Percentiles rank a stretch among this genome's conserved stretches.
Conservation (phyloP, 2,797 vertebrate species). For the Sciurus carolinensis region DNA sequence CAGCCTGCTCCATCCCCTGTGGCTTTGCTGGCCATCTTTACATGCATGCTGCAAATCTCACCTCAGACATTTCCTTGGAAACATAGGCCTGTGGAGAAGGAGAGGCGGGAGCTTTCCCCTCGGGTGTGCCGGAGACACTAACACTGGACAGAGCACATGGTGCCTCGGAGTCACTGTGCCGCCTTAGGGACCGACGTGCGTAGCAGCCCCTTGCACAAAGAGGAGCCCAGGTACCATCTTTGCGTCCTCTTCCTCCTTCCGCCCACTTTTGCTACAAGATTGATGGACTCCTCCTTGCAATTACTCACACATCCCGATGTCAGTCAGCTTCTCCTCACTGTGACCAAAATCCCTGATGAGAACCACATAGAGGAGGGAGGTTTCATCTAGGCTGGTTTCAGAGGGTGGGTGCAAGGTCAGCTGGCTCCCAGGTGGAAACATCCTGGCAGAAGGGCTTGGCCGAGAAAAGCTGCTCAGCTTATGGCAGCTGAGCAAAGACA, state of each 20-base stretch:
- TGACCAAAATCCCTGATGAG: no score
- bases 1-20: background rate
- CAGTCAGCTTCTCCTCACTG: no score
- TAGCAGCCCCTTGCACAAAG: background rate
- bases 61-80: background rate
- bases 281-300: background rate
- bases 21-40: background rate
- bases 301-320: accelerated
- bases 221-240: background rate
- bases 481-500: no score
- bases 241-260: background rate
- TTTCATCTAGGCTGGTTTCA: no score
- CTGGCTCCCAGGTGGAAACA: no score
- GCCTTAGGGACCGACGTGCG: background rate
- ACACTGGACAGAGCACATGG: accelerated
- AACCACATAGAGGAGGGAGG: no score
- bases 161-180: accelerated
- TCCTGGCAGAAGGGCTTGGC: no score
- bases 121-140: background rate
- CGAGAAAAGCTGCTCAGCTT: no score
- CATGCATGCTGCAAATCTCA: background rate
- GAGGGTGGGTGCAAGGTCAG: no score
- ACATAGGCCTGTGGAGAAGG: background rate
- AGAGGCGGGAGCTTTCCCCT: background rate
- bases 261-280: background rate